A percentile compares a stretch with the other conserved stretches of the same genome.
phyloP scores from a whole-genome alignment of 2,888 invertebrate genomes.

The Rugalucina vietnamica region DNA sequence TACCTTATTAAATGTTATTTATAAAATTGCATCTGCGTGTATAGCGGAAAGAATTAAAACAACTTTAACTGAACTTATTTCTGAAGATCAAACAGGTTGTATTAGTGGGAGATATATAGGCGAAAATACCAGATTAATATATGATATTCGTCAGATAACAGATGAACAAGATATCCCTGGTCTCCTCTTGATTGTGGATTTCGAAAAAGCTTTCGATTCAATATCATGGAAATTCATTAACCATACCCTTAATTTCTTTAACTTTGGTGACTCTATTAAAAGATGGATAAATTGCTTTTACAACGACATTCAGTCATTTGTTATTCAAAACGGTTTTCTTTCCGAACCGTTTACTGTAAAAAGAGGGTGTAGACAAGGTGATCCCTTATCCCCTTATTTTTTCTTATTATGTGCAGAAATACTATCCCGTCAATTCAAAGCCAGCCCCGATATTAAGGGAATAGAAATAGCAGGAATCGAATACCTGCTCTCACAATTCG shows the following conservation, averaged over 20 bases:
- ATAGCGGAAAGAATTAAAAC: constrained; percentile 6
- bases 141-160: neutral
- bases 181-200: constrained; percentile 8
- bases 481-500: neutral
- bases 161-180: constrained; percentile 1
- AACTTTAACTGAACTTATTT: neutral
- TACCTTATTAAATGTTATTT: constrained; percentile 21
- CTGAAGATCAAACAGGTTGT: constrained; percentile 18
- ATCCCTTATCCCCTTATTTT: neutral
- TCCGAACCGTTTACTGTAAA: neutral
- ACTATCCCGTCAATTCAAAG: neutral
- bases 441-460: neutral
- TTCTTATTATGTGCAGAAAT: neutral
- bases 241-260: neutral
- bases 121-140: constrained; percentile 14
- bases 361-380: neutral
- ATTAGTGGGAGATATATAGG: neutral
- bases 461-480: neutral
- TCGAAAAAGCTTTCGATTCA: constrained; percentile 10
- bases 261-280: constrained; percentile 14
- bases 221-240: constrained; percentile 12
- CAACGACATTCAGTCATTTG: neutral
- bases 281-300: neutral
- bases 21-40: constrained; percentile 15
- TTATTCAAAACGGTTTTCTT: neutral